Conservation (phyloP, 2,888 invertebrate genomes). For the Leptopterna dolabrata region DNA sequence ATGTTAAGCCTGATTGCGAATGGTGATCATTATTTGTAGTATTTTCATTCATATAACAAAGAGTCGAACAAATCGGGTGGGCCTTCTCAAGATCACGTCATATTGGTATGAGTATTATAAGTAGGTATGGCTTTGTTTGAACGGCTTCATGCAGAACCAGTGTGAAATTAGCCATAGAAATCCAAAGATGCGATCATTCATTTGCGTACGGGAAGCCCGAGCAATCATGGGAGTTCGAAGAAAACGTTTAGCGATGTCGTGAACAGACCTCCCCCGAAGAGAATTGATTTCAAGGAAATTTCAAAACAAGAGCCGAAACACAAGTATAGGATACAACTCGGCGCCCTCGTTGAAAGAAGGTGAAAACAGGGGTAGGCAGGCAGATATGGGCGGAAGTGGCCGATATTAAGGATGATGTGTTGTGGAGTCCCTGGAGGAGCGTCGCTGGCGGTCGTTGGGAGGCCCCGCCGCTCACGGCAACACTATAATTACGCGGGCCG, state of each 20-base stretch:
- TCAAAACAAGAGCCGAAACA: constrained; percentile 23
- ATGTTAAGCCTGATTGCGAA: too few species aligned
- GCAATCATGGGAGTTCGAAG: background rate
- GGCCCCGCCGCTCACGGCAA: constrained; percentile 21
- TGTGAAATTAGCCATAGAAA: too few species aligned
- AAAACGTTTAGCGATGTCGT: constrained; percentile 34
- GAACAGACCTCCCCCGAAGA: constrained; percentile 38
- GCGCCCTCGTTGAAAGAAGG: constrained; percentile 25
- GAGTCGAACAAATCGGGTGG: too few species aligned
- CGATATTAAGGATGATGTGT: constrained; percentile 48
- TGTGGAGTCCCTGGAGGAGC: background rate
- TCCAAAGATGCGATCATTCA: too few species aligned
- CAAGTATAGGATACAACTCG: background rate
- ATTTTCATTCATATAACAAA: too few species aligned
- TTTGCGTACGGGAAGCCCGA: background rate
- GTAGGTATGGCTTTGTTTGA: too few species aligned
- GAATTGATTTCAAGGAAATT: constrained; percentile 49
- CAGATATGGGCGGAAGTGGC: constrained; percentile 46
- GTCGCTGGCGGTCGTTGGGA: constrained; percentile 24
- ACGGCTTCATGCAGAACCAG: too few species aligned
- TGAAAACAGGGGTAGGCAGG: background rate
- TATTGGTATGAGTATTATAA: too few species aligned
- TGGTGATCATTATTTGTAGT: too few species aligned
- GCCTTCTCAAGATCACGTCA: too few species aligned
- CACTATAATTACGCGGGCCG: constrained; percentile 53